Evolutionary conservation across 37 sponge, comb jelly and placozoan species (phyloP), one percentile per base, ranked within the genome.

Genomic region (Halichondria panicea): DNA sequence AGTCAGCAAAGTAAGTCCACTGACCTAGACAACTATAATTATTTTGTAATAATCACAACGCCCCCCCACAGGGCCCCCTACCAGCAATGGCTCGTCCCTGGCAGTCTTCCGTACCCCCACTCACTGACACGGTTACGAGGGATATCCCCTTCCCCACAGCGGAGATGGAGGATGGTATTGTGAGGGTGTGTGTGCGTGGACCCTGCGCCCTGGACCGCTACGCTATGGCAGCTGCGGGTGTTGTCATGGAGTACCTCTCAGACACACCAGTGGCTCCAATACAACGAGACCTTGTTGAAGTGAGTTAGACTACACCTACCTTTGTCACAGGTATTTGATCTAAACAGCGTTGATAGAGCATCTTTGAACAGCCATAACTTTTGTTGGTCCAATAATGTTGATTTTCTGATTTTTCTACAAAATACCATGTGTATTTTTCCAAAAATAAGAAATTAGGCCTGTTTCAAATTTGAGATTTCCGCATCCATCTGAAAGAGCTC

Each of bases 191-290:
- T 24, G 88, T 90, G 90, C 71, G 88, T 55, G 90, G 93, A 42
- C 85, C 92, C 31, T 59, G 60, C 13, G 93, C 91, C 22, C 52
- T 8, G 33, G 82, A 93, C 34, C 71, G 72, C 3, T 66, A 74
- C 53, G 37, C 21, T 22, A 55, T 86, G 18, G 36, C 85, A 19
- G 88, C 95, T 22, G 78, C 83, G 53, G 76, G 55, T 12, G 31
- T 75, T 0, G 33, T 96, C 3, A 9, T 89, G 42, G 81, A 89
- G 59, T 97, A 97, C 68, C 73, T 97, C 39, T 76, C 84, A 30
- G 83, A 86, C 55, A 92, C 92, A 30, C 75, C 98, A 15, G 98
- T 89, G n/a, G 89, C 98, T 44, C 98, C 98, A 34, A 80, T 97
- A 35, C 96, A 92, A 68, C 52, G 73, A 24, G 81, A 77, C 1